phyloP scores from a whole-genome alignment of 2,888 invertebrate species.

The Gnatocerus cornutus region DNA sequence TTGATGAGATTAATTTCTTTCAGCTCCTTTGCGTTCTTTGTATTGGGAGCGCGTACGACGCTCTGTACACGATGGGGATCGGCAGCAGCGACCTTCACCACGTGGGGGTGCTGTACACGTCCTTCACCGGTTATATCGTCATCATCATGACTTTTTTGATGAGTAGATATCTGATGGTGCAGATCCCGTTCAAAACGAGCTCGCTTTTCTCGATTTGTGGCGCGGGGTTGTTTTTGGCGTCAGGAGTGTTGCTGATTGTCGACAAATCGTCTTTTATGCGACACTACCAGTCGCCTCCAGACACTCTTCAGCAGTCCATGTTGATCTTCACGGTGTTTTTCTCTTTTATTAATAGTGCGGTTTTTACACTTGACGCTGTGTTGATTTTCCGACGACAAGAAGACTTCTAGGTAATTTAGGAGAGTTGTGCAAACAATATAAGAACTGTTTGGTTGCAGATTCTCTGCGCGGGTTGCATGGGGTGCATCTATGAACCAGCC shows the following conservation, averaged over 20 bases:
- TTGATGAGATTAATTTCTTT: background rate
- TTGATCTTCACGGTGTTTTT: conserved; percentile 78
- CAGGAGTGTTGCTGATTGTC: conserved; percentile 77
- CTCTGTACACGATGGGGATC: conserved; percentile 75
- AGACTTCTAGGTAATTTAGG: conserved; percentile 38
- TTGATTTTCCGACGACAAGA: conserved; percentile 71
- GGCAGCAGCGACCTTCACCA: conserved; percentile 75
- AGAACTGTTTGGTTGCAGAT: conserved; percentile 69
- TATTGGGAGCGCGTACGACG: conserved; percentile 78
- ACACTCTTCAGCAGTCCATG: conserved; percentile 78
- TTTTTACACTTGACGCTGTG: conserved; percentile 78
- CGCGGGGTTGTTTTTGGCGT: conserved; percentile 77
- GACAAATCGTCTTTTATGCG: conserved; percentile 68
- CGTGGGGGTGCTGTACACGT: conserved; percentile 79
- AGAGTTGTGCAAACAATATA: too few species aligned
- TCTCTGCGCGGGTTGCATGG: conserved; percentile 77
- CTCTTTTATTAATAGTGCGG: conserved; percentile 75
- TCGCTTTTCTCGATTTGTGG: conserved; percentile 77
- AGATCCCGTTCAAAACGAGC: conserved; percentile 78
- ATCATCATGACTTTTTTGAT: conserved; percentile 77
- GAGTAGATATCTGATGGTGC: conserved; percentile 77
- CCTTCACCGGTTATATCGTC: conserved; percentile 79
- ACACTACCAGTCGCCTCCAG: conserved; percentile 75
- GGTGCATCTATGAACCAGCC: conserved; percentile 78
- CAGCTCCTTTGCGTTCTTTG: conserved; percentile 78